These are phyloP conservation scores for Isoperla grammatica DNA, from an alignment of 2,888 invertebrate genomes.

Conservation along the genomic window DNA sequence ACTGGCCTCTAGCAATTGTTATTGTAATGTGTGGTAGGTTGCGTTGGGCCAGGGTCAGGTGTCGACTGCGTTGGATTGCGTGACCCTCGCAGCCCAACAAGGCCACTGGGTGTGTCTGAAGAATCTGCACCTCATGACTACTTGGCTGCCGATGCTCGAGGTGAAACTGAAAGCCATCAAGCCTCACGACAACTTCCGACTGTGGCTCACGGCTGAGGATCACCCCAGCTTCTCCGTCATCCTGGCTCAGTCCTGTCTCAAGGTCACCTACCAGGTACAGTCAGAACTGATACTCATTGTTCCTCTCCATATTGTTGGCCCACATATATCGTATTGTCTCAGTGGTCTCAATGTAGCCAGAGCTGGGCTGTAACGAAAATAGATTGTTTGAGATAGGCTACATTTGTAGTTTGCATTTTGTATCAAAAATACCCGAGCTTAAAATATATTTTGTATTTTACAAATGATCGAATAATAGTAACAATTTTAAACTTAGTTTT, in stretches of 20 bases:
- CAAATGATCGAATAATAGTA: too few relatives aligned
- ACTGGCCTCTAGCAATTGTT: too few relatives aligned
- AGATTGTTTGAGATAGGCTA: too few relatives aligned
- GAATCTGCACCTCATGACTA: constrained; percentile 71
- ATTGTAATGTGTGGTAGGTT: constrained; percentile 46
- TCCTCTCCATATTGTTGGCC: not conserved
- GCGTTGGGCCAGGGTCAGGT: constrained; percentile 79
- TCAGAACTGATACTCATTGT: too few relatives aligned
- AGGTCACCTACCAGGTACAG: constrained; percentile 71
- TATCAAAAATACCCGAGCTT: too few relatives aligned
- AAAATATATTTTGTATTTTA: constrained; percentile 41
- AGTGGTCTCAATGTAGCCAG: not conserved
- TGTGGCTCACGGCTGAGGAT: constrained; percentile 86
- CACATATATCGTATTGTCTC: not conserved
- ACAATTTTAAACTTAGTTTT: too few relatives aligned
- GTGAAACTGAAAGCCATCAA: constrained; percentile 54
- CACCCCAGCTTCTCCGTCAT: constrained; percentile 68
- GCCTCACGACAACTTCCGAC: constrained; percentile 54
- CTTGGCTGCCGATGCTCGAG: constrained; percentile 63
- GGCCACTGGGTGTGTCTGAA: constrained; percentile 77
- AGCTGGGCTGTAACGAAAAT: too few relatives aligned
- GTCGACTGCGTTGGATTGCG: constrained; percentile 52
- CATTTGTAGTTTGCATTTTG: too few relatives aligned
- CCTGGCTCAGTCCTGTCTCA: constrained; percentile 70
- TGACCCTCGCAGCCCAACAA: constrained; percentile 53